Conservation (phyloP, 2,888 invertebrate species). For the Folsomia candida region DNA sequence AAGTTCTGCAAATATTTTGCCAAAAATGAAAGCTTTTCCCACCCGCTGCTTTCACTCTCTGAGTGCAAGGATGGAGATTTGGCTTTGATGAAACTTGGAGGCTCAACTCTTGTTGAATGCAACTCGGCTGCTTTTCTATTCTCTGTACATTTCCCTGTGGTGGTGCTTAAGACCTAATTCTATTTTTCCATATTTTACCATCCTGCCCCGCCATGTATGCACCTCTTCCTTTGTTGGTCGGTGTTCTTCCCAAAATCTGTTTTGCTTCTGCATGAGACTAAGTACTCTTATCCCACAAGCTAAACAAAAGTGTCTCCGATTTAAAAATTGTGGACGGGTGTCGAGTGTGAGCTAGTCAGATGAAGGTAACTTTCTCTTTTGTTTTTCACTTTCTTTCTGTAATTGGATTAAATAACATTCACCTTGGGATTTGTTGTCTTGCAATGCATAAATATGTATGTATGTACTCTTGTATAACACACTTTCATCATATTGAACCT, state of each 20-base stretch:
- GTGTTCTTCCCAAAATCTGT: neutral
- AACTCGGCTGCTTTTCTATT: neutral
- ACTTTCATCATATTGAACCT: neutral
- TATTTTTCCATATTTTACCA: constrained; percentile 1
- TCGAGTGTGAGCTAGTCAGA: neutral
- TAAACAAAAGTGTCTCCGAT: no score
- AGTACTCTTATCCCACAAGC: no score
- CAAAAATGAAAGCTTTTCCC: constrained; percentile 8
- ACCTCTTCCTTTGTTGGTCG: neutral
- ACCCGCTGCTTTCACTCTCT: neutral
- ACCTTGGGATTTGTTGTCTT: neutral
- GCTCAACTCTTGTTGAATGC: neutral
- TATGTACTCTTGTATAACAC: no score
- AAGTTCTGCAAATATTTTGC: constrained; percentile 19
- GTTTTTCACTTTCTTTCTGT: neutral
- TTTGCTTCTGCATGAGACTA: constrained; percentile 2
- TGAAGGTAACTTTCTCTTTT: neutral
- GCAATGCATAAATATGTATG: no score
- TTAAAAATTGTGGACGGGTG: no score
- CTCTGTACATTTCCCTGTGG: constrained; percentile 1
- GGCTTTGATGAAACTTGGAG: neutral
- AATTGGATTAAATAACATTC: neutral
- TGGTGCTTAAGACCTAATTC: neutral
- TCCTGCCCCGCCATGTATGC: neutral
- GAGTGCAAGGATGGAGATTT: neutral